Evolutionary conservation across 2,113 vertebrate species (phyloP).

Genomic region (Cochlearius cochlearius): DNA sequence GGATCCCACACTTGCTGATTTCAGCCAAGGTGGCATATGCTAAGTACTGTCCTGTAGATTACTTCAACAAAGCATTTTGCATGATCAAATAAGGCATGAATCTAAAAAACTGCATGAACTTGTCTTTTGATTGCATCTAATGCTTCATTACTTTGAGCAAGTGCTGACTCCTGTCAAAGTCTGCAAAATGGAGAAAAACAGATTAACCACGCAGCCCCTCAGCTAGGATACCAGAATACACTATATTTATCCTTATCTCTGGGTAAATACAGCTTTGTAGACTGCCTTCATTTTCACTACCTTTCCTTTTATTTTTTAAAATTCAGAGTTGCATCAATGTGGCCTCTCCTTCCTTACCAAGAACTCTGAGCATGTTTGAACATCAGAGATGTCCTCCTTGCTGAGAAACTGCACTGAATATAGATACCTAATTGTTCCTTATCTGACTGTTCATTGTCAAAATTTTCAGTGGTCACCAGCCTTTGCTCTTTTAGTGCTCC

Average conservation of each 20-base stretch:
- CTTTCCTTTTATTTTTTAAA: neutral
- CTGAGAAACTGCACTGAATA: neutral
- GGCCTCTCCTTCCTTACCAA: neutral
- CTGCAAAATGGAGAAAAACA: neutral
- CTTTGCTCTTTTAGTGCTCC: neutral
- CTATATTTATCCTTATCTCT: neutral
- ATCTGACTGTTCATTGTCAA: neutral
- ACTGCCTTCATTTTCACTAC: neutral
- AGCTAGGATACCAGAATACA: neutral
- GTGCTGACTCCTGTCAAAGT: neutral
- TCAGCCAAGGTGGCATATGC: neutral
- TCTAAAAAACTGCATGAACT: neutral
- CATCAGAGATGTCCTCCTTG: neutral
- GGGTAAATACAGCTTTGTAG: neutral
- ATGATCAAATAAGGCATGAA: neutral
- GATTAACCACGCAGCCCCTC: neutral
- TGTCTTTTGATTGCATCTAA: neutral
- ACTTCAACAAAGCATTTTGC: neutral
- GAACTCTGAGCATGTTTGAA: neutral
- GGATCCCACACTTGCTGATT: neutral
- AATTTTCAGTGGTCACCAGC: neutral
- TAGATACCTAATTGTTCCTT: neutral
- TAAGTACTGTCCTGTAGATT: neutral
- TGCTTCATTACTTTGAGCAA: neutral
- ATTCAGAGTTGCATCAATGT: neutral